A percentile compares a stretch with the other conserved stretches of the same genome.
These are phyloP conservation scores for Anthrax anthrax DNA, from an alignment of 2,888 invertebrate genomes.

Conservation along the genomic window DNA sequence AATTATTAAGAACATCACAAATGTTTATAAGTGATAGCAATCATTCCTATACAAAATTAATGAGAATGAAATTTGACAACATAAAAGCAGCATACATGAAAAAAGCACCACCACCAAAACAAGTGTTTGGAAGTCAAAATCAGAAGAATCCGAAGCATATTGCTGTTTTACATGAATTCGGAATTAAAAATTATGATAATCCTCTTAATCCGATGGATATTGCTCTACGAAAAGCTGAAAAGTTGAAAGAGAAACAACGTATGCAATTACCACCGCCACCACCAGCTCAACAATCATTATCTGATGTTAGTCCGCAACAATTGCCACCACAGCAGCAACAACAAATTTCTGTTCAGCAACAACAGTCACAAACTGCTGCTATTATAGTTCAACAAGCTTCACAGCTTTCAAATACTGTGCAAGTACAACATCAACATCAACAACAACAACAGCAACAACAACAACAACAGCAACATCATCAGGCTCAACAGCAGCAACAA, in stretches of 20 bases:
- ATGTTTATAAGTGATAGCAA: conserved; percentile 66
- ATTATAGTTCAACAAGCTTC: conserved; percentile 16
- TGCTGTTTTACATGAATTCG: conserved; percentile 67
- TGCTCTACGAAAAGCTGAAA: conserved; percentile 64
- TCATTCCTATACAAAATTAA: conserved; percentile 49
- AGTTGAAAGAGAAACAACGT: conserved; percentile 68
- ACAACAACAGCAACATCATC: conserved; percentile 13
- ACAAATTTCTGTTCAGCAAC: conserved; percentile 3
- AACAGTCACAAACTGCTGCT: conserved; percentile 11
- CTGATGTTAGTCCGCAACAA: conserved; percentile 23
- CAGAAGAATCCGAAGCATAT: conserved; percentile 73
- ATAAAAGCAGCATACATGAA: conserved; percentile 62
- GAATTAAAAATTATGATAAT: conserved; percentile 68
- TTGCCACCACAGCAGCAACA: conserved; percentile 28
- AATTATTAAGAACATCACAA: conserved; percentile 62
- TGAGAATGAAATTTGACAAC: conserved; percentile 56
- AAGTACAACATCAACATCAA: conserved; percentile 15
- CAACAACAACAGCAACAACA: conserved; percentile 25
- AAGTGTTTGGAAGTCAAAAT: conserved; percentile 48
- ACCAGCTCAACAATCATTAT: conserved; percentile 17
- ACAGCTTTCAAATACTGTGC: conserved; percentile 2
- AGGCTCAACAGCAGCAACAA: conserved; percentile 17
- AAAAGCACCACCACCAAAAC: conserved; percentile 60
- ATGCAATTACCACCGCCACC: conserved; percentile 40
- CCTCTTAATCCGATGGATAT: conserved; percentile 73